Base-by-base conservation (phyloP, 2,888 invertebrate species). In the Polyploca ridens region DNA sequence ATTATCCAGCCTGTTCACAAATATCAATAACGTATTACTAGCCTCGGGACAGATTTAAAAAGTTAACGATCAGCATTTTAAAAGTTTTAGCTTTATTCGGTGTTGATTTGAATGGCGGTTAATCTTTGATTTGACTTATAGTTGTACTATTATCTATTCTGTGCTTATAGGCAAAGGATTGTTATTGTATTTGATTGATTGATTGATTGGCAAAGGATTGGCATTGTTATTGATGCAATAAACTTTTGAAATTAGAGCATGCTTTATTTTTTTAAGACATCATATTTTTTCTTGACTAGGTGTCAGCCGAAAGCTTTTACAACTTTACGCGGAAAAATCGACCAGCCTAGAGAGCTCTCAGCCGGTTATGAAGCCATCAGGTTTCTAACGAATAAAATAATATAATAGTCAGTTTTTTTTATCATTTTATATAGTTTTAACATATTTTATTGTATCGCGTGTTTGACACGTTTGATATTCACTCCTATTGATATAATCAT, bases 1-100 rank as follows among this genome's bases (percentile, higher is more conserved):
- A 93, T 93, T 93, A 93, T 91, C 91, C 90, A 85, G 87, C 86
- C 89, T 87, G 91, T 90, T 91, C 89, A 91, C 90, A 92, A 93
- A 93, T 93, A 94, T 93, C 93, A 94, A 93, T 93, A 93, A 91
- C 89, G 90, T 91, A 91, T 92, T 93, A 93, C 90, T 84, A 84
- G 89, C 90, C 87, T 87, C 86, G 83, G 86, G 86, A 85, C 86
- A 88, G 90, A 93, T 93, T 93, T 91, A 87, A 91, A 86, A 92
- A 91, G 90, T 91, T 90, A 91, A 91, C 88, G 86, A 86, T 82
- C 75, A 83, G 75, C 72, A 85, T 87, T 87, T 78, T 77, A 73
- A 83, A 81, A 76, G 79, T 82, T 82, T 82, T 84, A 79, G 79
- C 41, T 41, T 83, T 78, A 83, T 87, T 84, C 79, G 73, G 71